Evolutionary conservation across 2,888 invertebrate genomes (phyloP).

Genomic region (Amphiduros pacificus): DNA sequence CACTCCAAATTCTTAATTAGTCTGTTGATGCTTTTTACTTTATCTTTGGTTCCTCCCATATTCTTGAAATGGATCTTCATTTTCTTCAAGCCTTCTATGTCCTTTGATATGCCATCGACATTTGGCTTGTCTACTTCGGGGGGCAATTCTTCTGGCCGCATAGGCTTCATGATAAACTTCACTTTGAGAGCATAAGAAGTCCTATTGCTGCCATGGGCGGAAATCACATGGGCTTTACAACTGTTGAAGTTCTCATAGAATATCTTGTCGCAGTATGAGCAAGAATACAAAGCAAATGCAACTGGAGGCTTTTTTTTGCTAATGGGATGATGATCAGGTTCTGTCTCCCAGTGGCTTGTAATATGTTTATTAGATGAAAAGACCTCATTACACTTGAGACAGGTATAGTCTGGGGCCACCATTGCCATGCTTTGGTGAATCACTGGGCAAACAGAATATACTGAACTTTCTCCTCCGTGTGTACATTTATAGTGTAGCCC

Average conservation of each 20-base stretch:
- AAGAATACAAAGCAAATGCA: conserved; percentile 10
- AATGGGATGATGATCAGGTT: conserved; percentile 8
- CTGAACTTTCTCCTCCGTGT: conserved; percentile 12
- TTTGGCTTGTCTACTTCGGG: too few relatives aligned
- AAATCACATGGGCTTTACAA: conserved; percentile 17
- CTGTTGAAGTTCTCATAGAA: conserved; percentile 7
- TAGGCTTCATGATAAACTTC: too few relatives aligned
- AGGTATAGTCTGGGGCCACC: not conserved
- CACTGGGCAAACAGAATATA: conserved; percentile 15
- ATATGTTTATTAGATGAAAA: not conserved
- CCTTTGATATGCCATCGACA: too few relatives aligned
- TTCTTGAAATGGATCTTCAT: too few relatives aligned
- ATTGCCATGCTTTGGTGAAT: conserved; percentile 8
- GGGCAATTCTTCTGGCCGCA: too few relatives aligned
- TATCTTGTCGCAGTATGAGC: conserved; percentile 13
- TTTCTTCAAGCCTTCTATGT: too few relatives aligned
- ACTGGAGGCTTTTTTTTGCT: not conserved
- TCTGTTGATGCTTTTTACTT: too few relatives aligned
- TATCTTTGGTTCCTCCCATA: too few relatives aligned
- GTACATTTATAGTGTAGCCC: conserved; percentile 17
- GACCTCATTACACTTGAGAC: not conserved
- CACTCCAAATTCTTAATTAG: too few relatives aligned
- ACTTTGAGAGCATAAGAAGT: too few relatives aligned
- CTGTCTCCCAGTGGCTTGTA: conserved; percentile 6
- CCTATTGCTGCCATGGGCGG: too few relatives aligned